Base-by-base conservation (phyloP, 2,113 vertebrate genomes). In the Leptosomus discolor region DNA sequence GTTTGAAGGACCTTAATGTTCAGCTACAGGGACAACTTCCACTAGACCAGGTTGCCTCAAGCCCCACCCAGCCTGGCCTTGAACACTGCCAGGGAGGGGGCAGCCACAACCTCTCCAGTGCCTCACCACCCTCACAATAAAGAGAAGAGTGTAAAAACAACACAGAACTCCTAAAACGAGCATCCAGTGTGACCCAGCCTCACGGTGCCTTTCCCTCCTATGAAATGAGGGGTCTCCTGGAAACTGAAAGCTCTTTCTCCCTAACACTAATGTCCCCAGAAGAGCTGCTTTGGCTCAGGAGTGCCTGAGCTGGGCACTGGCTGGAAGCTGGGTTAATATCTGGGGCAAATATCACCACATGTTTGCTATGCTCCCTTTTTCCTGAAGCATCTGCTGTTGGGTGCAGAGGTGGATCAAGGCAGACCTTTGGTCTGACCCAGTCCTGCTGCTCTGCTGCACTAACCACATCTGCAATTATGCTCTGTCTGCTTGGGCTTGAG, bases 401-500 rank as follows among this genome's bases (percentile, higher is more conserved):
- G 39, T 41, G 37, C 53, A 85, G 87, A 65, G 70, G 75, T 91
- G 84, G 95, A 65, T 82, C 85, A 71, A 69, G 77, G 45, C 74
- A 96, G 81, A 91, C 61, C 69, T 94, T 58, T 54, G 75, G 86
- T 76, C 54, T 95, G 70, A 86, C 79, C 91, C 84, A 68, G 57
- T 88, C 68, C 80, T 85, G 83, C 53, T 82, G 70, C 65, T 71
- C 69, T 53, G 51, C 57, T 79, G 73, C 80, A 17, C 46, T 54
- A 85, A 91, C 68, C 74, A 5, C 56, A 43, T 22, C 94, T 90
- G 64, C 87, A 85, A 2, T 69, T 87, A 85, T 34, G 19, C 34
- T 46, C 81, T 34, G 43, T 71, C 48, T 93, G 81, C 89, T 89
- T n/a, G 84, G 87, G 81, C 94, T 92, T 95, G 81, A 94, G 50